Conservation (phyloP, 2,888 invertebrate species). For the Xylophagus ater region DNA sequence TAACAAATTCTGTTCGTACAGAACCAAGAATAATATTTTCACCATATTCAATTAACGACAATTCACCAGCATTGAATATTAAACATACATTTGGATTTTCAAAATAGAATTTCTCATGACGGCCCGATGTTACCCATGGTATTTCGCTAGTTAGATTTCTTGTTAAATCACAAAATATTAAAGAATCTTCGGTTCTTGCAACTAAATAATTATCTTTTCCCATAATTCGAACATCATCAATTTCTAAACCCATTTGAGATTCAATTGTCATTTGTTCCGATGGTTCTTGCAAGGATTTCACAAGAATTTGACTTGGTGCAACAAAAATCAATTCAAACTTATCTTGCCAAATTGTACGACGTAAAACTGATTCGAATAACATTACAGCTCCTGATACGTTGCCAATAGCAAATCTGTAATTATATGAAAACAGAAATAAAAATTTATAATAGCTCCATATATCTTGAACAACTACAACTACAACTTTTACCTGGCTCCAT, state of each 20-base stretch:
- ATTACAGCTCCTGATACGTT: too few species aligned
- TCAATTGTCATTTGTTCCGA: conserved; percentile 69
- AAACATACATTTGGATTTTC: conserved; percentile 90
- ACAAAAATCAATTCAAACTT: conserved; percentile 93
- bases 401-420: conserved; percentile 52
- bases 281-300: conserved; percentile 45
- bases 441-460: too few species aligned
- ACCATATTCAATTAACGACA: conserved; percentile 89
- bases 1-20: conserved; percentile 90
- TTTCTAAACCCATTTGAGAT: conserved; percentile 80
- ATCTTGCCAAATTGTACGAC: conserved; percentile 67
- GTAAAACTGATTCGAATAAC: conserved; percentile 62
- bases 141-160: conserved; percentile 79
- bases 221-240: conserved; percentile 83
- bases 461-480: neutral
- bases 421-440: too few species aligned
- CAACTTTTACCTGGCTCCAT: conserved; percentile 54
- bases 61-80: conserved; percentile 88
- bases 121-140: conserved; percentile 54
- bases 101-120: conserved; percentile 89
- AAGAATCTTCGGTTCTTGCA: conserved; percentile 77
- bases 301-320: conserved; percentile 80
- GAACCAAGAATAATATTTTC: conserved; percentile 63
- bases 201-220: conserved; percentile 84
- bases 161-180: conserved; percentile 79